These are phyloP conservation scores for Hemitrygon akajei DNA, from an alignment of 2,797 vertebrate genomes.

Conservation along the genomic window DNA sequence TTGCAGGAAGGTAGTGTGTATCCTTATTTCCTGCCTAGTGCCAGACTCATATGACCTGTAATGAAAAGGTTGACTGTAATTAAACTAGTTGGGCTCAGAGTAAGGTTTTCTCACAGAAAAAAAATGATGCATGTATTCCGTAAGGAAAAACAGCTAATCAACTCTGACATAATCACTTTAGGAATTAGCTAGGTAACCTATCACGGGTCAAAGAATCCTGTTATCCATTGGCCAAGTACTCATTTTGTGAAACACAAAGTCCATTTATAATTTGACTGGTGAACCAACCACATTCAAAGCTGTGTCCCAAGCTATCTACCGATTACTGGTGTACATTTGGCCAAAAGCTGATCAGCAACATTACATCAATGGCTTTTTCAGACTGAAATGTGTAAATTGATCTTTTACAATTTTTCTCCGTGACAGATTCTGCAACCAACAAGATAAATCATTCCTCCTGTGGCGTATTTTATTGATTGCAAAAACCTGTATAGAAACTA, in stretches of 20 bases:
- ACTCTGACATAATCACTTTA: constrained; percentile 54
- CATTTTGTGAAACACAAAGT: constrained; percentile 56
- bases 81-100: constrained; percentile 61
- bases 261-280: constrained; percentile 62
- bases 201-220: constrained; percentile 42
- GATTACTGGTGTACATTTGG: constrained; percentile 43
- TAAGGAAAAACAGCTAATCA: constrained; percentile 45
- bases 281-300: constrained; percentile 47
- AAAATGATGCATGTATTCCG: constrained; percentile 42
- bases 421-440: constrained; percentile 78
- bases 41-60: constrained; percentile 66
- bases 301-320: constrained; percentile 44
- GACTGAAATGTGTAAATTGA: constrained; percentile 85
- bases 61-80: constrained; percentile 71
- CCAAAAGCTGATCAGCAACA: constrained; percentile 67
- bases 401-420: constrained; percentile 84
- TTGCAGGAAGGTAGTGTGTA: constrained; percentile 65
- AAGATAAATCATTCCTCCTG: constrained; percentile 81
- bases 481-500: constrained; percentile 71
- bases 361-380: constrained; percentile 79
- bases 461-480: constrained; percentile 77
- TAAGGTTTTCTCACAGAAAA: constrained; percentile 65
- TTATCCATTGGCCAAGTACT: constrained; percentile 56
- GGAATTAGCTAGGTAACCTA: constrained; percentile 45
- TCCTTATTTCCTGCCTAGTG: constrained; percentile 70